Base-by-base conservation (phyloP, 1,140 invertebrate species). In the Cyclina sinensis region DNA sequence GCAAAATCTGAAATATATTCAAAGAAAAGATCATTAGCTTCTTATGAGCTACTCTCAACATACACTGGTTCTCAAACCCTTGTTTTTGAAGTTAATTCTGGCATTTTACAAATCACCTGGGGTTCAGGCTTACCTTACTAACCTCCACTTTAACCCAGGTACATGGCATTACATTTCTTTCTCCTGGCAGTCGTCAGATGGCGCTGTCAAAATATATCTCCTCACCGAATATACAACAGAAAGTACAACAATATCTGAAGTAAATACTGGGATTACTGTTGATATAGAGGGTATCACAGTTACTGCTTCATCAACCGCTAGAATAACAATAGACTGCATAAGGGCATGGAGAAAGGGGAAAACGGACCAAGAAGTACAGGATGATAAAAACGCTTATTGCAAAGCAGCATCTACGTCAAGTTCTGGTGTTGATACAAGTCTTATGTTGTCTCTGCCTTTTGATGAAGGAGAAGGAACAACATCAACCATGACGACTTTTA, bases 391-490 rank as follows among this genome's bases (percentile, higher is more conserved):
- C 21, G 30, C 78, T 0, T 87, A 87, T 54, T 88, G 78, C 24
- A 48, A 24, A 27, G 16, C 62, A 27, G 16, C 62, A 24, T 30
- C 39, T 21, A 30, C 21, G 12, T 39, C 74, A n/a, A n/a, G n/a
- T n/a, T n/a, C n/a, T n/a, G n/a, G n/a, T n/a, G n/a, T n/a, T 14
- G 68, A 74, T 27, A 54, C 12, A 21, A 35, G n/a, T 30, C 32
- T 88, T 12, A 43, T 73, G 37, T 37, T 81, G 0, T 59, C 68
- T n/a, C n/a, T 82, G 9, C 21, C 48, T 14, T 57, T 88, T 68
- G 86, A 88, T 82, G 86, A 88, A 74, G 86, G 86, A 4, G 65
- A 48, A 7, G 86, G 86, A 57, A 46, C 37, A 12, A 57, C 48
- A 5, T 32, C 57, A 48, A n/a, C 30, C n/a, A 32, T 88, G 46